phyloP scores from a whole-genome alignment of 1,140 invertebrate species.

The Drosophila pallidifrons region DNA sequence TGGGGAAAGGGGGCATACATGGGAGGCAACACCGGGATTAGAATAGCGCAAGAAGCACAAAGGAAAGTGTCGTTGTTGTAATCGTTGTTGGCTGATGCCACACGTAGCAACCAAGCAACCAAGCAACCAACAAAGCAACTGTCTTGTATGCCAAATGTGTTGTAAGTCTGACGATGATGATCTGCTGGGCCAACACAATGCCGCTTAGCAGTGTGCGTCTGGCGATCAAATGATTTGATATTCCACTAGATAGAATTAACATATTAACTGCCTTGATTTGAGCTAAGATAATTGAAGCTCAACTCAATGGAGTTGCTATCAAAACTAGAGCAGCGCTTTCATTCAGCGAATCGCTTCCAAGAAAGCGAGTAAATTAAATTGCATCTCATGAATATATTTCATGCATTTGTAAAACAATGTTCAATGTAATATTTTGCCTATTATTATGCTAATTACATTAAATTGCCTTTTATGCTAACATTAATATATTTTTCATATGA shows the following conservation, averaged over 20 bases:
- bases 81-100: constrained; percentile 11
- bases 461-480: too few relatives aligned
- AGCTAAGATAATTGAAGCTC: neutral
- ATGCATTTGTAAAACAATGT: too few relatives aligned
- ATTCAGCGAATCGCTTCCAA: neutral
- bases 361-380: too few relatives aligned
- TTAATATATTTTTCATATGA: too few relatives aligned
- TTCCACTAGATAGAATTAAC: neutral
- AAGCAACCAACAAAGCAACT: constrained; percentile 3
- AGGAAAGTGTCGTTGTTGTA: constrained; percentile 18
- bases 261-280: neutral
- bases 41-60: constrained; percentile 34
- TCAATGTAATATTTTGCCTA: too few relatives aligned
- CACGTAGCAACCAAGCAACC: constrained; percentile 23
- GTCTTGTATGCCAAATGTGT: constrained; percentile 20
- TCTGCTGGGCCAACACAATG: constrained; percentile 17
- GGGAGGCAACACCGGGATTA: constrained; percentile 28
- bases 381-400: too few relatives aligned
- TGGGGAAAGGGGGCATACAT: neutral
- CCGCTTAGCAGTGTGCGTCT: neutral
- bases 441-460: too few relatives aligned
- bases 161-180: constrained; percentile 3
- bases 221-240: neutral
- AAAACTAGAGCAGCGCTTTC: neutral
- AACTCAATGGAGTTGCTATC: too few relatives aligned